Evolutionary conservation across 2,113 vertebrate species (phyloP), one percentile per base, ranked within the genome.

Genomic region (Lepus europaeus): DNA sequence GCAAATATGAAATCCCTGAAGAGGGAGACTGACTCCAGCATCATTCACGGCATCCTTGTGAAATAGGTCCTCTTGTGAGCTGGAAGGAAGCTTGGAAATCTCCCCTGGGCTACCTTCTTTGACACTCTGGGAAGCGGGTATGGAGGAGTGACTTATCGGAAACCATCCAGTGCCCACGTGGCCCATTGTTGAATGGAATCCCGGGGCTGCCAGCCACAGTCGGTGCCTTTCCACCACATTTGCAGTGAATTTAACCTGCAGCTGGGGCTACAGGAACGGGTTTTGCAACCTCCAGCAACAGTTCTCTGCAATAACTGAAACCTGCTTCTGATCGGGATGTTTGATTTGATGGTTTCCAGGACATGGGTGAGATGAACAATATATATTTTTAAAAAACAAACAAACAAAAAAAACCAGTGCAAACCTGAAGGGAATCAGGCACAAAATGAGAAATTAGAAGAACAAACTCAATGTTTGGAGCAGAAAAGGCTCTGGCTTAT

Each of bases 361-460:
- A 61, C 5, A 51, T 13, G 31, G 81, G 22, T 22, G 80, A 25
- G 31, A 49, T 56, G 56, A 78, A 56, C 22, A 72, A 51, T 25
- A 36, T 27, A 20, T 14, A n/a, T 61, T 29, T 10, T 33, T 33
- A 33, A 45, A 25, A 33, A 45, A 39, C 8, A 20, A 72, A 9
- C 3, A 70, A 8, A 33, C 7, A 33, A 22, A 25, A 13, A 74
- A 74, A 13, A 11, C 16, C 31, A 16, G 77, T 64, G 81, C n/a
- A 73, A 83, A 88, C 36, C 72, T 89, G 59, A 89, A 86, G 84
- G 59, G 86, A 94, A 76, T 89, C 33, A 72, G 29, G 88, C 79
- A 93, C 49, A 83, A 61, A 92, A 80, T 82, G 70, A 87, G 74
- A 95, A 88, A 81, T 68, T 89, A 78, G 64, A 85, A 78, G 29